Evolutionary conservation across 2,797 vertebrate species (phyloP), one percentile per base, ranked within the genome.

Genomic region (Miichthys miiuy): DNA sequence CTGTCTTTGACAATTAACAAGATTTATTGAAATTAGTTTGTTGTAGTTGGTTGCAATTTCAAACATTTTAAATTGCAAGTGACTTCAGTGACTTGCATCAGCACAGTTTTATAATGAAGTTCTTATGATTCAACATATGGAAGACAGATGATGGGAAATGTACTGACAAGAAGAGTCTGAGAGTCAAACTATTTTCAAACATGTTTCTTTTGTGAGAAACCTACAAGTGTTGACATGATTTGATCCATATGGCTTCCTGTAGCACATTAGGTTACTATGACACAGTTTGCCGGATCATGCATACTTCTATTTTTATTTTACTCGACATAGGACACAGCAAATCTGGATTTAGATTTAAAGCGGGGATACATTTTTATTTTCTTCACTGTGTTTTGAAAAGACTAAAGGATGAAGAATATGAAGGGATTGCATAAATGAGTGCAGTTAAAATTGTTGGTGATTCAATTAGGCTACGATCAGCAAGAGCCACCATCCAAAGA

Each of bases 151-250:
- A 72, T 21, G 14, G 41, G 54, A 54, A 55, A 47, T 38, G 14
- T 65, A n/a, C 10, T 34, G 20, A 47, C 20, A 18, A 18, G 12
- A 68, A 65, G 9, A 18, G 18, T 25, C 54, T 25, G 6, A 71
- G 30, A 25, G 46, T 25, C 46, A 44, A 17, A 68, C 47, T 47
- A 16, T 55, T 25, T 66, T 71, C 38, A 60, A 60, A 67, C 42
- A 54, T 27, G 38, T 65, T 57, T 52, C 27, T 41, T 27, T 60
- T 56, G 46, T 77, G 52, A 68, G 58, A 55, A 67, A 63, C 69
- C 9, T 81, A 47, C 47, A 73, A 81, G 58, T 68, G 52, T 60
- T 52, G 10, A 73, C 64, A 72, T 73, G 74, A 73, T 68, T 68
- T 58, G 44, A 47, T 47, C 68, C 58, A 79, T 79, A 68, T 80